phyloP scores from a whole-genome alignment of 2,797 vertebrate genomes.

The Craterocephalus amniculus region DNA sequence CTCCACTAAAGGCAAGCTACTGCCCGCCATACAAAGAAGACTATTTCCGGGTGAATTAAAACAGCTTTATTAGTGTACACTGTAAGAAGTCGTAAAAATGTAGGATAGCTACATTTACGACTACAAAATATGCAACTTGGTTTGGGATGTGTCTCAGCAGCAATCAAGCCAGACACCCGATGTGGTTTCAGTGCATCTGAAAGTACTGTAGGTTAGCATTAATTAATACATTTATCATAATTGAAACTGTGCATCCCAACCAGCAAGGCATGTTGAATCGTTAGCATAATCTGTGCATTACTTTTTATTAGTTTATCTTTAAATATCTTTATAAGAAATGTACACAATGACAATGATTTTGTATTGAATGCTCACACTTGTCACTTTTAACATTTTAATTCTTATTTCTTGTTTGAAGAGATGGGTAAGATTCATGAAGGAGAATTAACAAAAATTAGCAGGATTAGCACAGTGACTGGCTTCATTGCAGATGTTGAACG shows the following conservation, averaged over 20 bases:
- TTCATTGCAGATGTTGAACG: slow-evolving; percentile 21
- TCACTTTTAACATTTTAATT: background rate
- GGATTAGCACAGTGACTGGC: background rate
- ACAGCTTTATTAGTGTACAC: slow-evolving; percentile 93
- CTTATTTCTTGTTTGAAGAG: background rate
- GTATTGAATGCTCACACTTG: background rate
- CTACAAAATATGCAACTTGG: background rate
- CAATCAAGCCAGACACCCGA: background rate
- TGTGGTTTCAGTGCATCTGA: background rate
- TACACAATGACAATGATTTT: background rate
- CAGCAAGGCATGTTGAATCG: background rate
- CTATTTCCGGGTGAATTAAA: slow-evolving; percentile 80
- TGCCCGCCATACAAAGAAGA: background rate
- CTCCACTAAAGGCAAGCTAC: background rate
- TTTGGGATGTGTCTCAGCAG: slow-evolving; percentile 13
- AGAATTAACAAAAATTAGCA: slow-evolving; percentile 11
- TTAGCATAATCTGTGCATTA: background rate
- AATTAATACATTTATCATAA: background rate
- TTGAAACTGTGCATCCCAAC: background rate
- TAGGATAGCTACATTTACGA: slow-evolving; percentile 89
- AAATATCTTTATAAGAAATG: background rate
- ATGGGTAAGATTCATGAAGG: background rate
- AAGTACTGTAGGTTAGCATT: background rate
- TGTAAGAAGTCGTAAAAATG: slow-evolving; percentile 92
- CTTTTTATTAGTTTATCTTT: too few relatives aligned